phyloP scores from a whole-genome alignment of 2,113 vertebrate genomes.

The Zootoca vivipara region DNA sequence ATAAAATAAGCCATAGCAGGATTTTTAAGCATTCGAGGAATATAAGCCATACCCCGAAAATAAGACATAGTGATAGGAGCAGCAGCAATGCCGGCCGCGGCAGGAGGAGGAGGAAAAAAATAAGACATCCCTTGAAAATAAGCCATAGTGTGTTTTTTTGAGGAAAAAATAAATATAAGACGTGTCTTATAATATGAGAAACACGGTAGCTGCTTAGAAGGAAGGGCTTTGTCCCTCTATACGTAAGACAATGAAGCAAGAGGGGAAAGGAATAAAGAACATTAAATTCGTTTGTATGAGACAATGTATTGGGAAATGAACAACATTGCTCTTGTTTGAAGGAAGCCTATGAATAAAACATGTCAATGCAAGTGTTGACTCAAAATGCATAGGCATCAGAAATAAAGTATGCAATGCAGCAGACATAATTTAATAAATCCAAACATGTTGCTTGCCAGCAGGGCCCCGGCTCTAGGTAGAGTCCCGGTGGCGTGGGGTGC shows the following conservation, averaged over 20 bases:
- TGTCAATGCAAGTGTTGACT: not conserved
- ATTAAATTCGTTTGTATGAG: not conserved
- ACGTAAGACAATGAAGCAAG: not conserved
- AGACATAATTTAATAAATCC: not conserved
- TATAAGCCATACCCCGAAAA: too few species aligned
- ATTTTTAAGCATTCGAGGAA: too few species aligned
- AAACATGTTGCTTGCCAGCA: not conserved
- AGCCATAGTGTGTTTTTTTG: too few species aligned
- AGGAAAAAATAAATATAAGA: too few species aligned
- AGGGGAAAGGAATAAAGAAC: not conserved
- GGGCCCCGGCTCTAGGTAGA: too few species aligned
- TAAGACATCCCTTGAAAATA: too few species aligned
- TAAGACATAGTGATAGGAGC: too few species aligned
- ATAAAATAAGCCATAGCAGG: too few species aligned
- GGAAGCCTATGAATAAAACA: not conserved
- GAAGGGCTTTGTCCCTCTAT: not conserved
- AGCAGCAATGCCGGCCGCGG: too few species aligned
- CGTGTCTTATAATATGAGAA: too few species aligned
- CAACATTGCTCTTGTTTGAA: not conserved
- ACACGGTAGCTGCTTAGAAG: not conserved
- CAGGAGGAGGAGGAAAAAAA: too few species aligned
- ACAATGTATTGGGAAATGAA: slow-evolving; percentile 25
- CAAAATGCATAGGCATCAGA: not conserved
- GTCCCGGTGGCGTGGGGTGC: too few species aligned
- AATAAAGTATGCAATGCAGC: not conserved